These are phyloP conservation scores for Cololabis saira DNA, from an alignment of 2,113 vertebrate genomes.

Conservation along the genomic window DNA sequence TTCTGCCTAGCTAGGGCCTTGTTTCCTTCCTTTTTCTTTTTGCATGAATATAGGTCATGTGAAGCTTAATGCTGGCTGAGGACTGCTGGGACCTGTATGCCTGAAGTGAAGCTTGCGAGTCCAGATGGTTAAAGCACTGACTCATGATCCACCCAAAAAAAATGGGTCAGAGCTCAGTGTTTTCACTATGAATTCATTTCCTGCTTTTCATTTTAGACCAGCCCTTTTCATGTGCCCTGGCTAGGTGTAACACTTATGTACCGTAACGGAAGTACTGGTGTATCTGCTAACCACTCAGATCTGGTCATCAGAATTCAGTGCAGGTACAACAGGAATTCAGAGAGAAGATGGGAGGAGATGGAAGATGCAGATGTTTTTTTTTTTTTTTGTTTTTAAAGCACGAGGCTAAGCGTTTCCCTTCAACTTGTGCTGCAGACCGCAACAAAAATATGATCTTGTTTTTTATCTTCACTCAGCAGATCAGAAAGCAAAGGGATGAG, in stretches of 20 bases:
- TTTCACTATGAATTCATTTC: constrained; percentile 10
- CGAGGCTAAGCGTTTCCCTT: constrained; percentile 4
- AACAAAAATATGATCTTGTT: constrained; percentile 44
- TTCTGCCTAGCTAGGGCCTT: not conserved
- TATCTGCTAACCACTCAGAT: not conserved
- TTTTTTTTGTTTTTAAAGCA: no score
- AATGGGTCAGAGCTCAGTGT: constrained; percentile 37
- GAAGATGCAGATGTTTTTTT: constrained; percentile 19
- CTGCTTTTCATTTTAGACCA: not conserved
- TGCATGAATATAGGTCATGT: constrained; percentile 62
- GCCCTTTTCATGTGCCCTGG: constrained; percentile 27
- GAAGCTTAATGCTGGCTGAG: constrained; percentile 50
- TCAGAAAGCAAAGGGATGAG: constrained; percentile 42
- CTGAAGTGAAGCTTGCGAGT: constrained; percentile 24
- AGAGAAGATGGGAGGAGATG: not conserved
- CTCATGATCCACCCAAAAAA: constrained; percentile 36
- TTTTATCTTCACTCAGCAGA: constrained; percentile 61
- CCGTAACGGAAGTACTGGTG: constrained; percentile 13
- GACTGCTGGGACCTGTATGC: constrained; percentile 15
- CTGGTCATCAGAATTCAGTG: not conserved
- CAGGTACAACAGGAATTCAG: not conserved
- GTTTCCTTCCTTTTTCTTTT: constrained; percentile 13
- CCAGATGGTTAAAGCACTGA: constrained; percentile 55
- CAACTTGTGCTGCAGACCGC: constrained; percentile 35
- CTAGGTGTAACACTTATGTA: constrained; percentile 4